Percentiles rank a stretch among this genome's conserved stretches.
These are phyloP conservation scores for Laupala kohalensis DNA, from an alignment of 1,140 invertebrate species.

Conservation along the genomic window DNA sequence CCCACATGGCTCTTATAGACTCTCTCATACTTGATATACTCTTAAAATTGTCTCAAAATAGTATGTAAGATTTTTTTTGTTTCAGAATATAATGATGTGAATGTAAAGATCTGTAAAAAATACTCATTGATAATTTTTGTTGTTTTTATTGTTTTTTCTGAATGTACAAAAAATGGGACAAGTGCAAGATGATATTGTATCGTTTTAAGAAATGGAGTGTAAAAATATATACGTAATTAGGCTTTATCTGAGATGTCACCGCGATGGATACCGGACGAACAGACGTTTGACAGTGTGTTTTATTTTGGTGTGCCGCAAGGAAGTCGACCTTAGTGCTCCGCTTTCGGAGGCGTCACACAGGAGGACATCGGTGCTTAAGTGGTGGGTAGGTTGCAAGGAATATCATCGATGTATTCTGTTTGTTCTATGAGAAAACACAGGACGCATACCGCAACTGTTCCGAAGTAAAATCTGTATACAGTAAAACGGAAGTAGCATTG, in stretches of 20 bases:
- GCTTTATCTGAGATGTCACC: neutral
- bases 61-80: neutral
- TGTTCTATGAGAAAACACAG: neutral
- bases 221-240: neutral
- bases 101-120: neutral
- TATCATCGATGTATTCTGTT: neutral
- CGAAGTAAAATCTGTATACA: neutral
- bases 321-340: neutral
- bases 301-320: neutral
- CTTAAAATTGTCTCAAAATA: neutral
- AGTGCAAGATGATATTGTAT: neutral
- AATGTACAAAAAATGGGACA: neutral
- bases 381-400: neutral
- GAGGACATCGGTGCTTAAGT: neutral
- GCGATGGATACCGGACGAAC: neutral
- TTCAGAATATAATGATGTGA: neutral
- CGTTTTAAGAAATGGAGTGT: neutral
- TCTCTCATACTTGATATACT: neutral
- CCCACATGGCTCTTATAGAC: neutral
- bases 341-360: neutral
- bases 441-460: neutral
- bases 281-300: neutral
- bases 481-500: neutral
- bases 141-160: neutral
- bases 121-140: neutral